Conservation (phyloP, 2,113 vertebrate genomes). For the Podarcis cretensis region DNA sequence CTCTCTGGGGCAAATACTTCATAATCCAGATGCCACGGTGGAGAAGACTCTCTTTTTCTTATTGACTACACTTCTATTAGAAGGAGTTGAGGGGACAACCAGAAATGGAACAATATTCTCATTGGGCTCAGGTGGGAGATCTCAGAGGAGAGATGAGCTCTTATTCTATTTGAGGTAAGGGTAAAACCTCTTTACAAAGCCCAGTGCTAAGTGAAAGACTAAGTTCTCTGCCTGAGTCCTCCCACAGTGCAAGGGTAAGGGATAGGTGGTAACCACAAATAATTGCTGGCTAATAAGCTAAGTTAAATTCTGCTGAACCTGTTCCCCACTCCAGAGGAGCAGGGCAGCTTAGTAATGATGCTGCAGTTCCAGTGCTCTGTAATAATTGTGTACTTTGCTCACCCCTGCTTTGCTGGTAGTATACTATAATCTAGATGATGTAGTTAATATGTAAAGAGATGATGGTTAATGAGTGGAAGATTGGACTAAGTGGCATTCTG, state of each 20-base stretch:
- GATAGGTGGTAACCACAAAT: neutral
- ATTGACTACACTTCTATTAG: neutral
- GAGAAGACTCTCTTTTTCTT: neutral
- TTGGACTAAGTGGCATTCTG: neutral
- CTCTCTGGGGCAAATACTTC: no score
- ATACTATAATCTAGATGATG: neutral
- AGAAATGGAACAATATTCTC: neutral
- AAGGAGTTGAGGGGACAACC: neutral
- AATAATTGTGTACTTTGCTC: slow-evolving; percentile 16
- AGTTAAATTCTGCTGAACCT: neutral
- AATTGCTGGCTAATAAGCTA: neutral
- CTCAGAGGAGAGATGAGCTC: neutral
- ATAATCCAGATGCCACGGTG: no score
- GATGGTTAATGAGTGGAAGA: slow-evolving; percentile 7
- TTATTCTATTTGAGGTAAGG: neutral
- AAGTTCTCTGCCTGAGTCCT: neutral
- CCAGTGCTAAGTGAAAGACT: neutral
- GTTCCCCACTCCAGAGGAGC: neutral
- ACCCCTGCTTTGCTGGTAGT: neutral
- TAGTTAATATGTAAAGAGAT: slow-evolving; percentile 25
- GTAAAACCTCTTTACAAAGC: neutral
- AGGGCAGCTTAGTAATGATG: neutral
- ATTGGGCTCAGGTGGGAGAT: neutral
- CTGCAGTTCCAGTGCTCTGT: neutral
- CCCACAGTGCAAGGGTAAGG: neutral